Percentiles rank a stretch among this genome's conserved stretches.
Evolutionary conservation across 2,888 invertebrate genomes (phyloP).

Genomic region (Orthosia gothica): DNA sequence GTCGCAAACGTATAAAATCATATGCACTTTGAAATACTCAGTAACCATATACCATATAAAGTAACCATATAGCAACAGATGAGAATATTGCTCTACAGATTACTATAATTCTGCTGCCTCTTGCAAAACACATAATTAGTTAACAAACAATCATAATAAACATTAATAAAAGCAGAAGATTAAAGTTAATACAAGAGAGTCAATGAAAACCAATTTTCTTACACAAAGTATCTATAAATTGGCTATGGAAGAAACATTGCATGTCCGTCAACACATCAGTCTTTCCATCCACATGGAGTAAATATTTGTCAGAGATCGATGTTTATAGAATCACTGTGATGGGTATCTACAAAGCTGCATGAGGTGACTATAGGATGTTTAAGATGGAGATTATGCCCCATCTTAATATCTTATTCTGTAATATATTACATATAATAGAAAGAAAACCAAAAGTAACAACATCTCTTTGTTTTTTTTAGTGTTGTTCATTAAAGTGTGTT

Average conservation of each 20-base stretch:
- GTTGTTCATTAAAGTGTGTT: no score
- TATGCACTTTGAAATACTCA: background rate
- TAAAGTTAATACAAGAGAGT: conserved; percentile 23
- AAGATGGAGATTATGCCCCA: no score
- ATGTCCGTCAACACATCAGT: conserved; percentile 42
- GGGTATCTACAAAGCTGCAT: background rate
- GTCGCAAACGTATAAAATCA: background rate
- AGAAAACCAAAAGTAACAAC: no score
- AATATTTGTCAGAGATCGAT: conserved; percentile 7
- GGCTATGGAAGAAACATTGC: conserved; percentile 39
- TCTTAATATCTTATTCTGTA: no score
- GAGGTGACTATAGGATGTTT: no score
- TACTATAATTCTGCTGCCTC: background rate
- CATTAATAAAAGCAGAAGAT: conserved; percentile 27
- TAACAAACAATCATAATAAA: conserved; percentile 10
- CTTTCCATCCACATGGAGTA: conserved; percentile 45
- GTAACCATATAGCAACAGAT: background rate
- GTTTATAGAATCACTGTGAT: background rate
- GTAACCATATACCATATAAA: background rate
- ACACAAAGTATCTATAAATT: conserved; percentile 61
- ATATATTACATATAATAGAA: no score
- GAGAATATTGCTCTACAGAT: background rate
- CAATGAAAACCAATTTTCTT: conserved; percentile 47
- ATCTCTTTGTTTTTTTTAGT: no score
- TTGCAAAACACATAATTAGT: conserved; percentile 11